A percentile compares a stretch with the other conserved stretches of the same genome.
Conservation (phyloP, 2,113 vertebrate species). For the Sterrhoptilus dennistouni region DNA sequence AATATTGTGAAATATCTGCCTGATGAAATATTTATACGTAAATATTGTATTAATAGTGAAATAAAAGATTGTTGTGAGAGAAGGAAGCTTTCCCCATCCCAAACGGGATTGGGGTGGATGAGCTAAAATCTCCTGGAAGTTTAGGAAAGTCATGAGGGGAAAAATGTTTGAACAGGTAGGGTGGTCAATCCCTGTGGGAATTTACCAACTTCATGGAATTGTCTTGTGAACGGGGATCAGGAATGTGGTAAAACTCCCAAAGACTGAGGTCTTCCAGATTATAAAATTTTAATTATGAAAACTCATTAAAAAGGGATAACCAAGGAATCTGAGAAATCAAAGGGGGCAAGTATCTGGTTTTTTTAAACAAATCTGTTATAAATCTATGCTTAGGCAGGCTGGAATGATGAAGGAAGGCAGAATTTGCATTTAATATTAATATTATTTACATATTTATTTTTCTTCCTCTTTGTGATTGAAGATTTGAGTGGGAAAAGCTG, state of each 20-base stretch:
- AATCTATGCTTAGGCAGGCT: not conserved
- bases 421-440: not conserved
- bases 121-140: not conserved
- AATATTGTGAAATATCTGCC: not conserved
- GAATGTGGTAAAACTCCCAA: not conserved
- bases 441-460: not conserved
- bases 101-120: not conserved
- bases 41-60: conserved; percentile 12
- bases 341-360: not conserved
- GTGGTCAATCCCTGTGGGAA: not conserved
- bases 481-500: not conserved
- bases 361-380: not conserved
- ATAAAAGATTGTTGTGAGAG: not conserved
- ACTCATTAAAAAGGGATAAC: not conserved
- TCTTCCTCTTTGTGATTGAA: not conserved
- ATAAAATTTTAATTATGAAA: not conserved
- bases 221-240: not conserved
- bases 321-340: not conserved
- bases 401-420: not conserved
- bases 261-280: not conserved
- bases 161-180: not conserved
- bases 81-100: not conserved
- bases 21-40: not conserved
- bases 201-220: not conserved
- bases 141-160: not conserved